phyloP scores from a whole-genome alignment of 2,797 vertebrate species.

The Pipistrellus kuhlii region DNA sequence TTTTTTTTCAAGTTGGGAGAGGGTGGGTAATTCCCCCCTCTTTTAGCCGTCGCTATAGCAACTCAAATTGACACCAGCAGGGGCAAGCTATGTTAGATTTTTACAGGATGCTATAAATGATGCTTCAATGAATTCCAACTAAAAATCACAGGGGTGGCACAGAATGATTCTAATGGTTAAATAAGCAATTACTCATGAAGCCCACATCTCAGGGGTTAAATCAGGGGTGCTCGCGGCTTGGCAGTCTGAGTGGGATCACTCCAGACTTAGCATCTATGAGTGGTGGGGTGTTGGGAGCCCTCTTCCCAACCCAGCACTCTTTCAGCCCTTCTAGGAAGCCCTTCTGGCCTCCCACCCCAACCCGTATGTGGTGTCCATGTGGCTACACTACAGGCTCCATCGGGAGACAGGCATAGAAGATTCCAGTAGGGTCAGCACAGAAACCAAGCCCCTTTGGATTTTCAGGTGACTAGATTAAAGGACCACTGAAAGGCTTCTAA shows the following conservation, averaged over 20 bases:
- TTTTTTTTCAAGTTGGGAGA: background rate
- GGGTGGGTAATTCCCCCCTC: background rate
- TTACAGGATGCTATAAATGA: constrained; percentile 9
- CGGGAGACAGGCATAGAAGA: background rate
- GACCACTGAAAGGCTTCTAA: background rate
- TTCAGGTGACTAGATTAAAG: constrained; percentile 9
- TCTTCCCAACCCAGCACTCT: background rate
- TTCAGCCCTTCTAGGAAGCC: background rate
- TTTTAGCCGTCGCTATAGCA: background rate
- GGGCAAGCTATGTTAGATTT: background rate
- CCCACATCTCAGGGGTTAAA: background rate
- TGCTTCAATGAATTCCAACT: background rate
- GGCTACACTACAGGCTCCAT: background rate
- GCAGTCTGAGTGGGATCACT: background rate
- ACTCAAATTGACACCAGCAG: constrained; percentile 27
- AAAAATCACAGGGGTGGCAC: background rate
- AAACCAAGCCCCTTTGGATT: background rate
- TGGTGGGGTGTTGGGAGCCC: background rate
- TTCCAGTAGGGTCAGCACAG: background rate
- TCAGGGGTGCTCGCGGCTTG: no score
- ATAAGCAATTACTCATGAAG: background rate
- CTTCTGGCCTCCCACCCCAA: background rate
- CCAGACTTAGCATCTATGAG: background rate
- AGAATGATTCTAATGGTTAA: background rate
- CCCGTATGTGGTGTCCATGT: fast-evolving